These are phyloP conservation scores for Xyliphius kryptos DNA, from an alignment of 2,113 vertebrate genomes.

Conservation along the genomic window DNA sequence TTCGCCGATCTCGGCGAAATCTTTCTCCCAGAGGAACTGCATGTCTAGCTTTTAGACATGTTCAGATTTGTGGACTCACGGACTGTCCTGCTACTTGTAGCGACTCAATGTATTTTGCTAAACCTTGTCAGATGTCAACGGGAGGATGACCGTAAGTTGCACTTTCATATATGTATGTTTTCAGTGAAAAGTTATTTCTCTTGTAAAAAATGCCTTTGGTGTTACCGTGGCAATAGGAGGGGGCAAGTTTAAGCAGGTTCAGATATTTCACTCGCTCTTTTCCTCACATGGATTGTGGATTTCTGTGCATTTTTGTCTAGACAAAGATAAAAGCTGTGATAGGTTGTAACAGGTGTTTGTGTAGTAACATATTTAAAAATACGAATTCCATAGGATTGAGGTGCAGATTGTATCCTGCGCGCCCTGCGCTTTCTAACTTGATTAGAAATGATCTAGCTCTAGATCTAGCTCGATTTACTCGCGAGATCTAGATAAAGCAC, in stretches of 20 bases:
- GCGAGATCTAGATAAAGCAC: slow-evolving; percentile 13
- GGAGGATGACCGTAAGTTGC: slow-evolving; percentile 76
- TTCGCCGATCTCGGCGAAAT: slow-evolving; percentile 48
- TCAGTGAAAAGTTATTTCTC: slow-evolving; percentile 33
- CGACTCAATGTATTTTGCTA: slow-evolving; percentile 73
- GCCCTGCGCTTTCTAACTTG: no score
- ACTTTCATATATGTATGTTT: slow-evolving; percentile 31
- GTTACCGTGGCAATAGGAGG: slow-evolving; percentile 31
- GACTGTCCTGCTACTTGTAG: slow-evolving; percentile 79
- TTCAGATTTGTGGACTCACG: slow-evolving; percentile 78
- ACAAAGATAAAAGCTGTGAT: no score
- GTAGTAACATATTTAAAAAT: no score
- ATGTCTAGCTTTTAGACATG: slow-evolving; percentile 86
- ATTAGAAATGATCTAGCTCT: no score
- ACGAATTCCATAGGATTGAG: no score
- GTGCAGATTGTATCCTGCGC: no score
- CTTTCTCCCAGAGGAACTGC: slow-evolving; percentile 66
- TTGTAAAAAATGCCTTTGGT: slow-evolving; percentile 12
- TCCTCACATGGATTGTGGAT: no score
- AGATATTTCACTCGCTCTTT: slow-evolving; percentile 9
- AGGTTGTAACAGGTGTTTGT: no score
- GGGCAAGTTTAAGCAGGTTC: slow-evolving; percentile 31
- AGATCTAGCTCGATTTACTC: slow-evolving; percentile 11
- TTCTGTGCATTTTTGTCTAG: no score
- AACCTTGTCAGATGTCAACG: slow-evolving; percentile 74